Base-by-base conservation (phyloP, 2,888 invertebrate genomes). In the Clunio marinus region DNA sequence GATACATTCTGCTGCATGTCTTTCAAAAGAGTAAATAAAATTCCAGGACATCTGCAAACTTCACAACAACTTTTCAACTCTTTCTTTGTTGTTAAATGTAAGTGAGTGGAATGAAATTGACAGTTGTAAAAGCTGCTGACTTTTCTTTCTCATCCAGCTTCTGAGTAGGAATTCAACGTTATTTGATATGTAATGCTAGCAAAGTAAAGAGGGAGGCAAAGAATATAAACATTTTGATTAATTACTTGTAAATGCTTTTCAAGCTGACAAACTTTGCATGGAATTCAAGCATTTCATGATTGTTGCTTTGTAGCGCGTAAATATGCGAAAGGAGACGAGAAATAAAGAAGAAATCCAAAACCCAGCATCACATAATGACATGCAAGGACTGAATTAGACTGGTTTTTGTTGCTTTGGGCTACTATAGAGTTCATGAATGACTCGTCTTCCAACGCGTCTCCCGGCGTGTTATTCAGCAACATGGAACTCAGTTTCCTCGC, bases 311-410 rank as follows among this genome's bases (percentile, higher is more conserved):
- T 51, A 22, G 51, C 17, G 51, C 22, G n/a, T n/a, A n/a, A n/a
- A n/a, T n/a, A n/a, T n/a, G n/a, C n/a, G n/a, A n/a, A n/a, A n/a
- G n/a, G n/a, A n/a, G n/a, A n/a, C n/a, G n/a, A n/a, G n/a, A n/a
- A n/a, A n/a, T n/a, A n/a, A n/a, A n/a, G 22, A 51, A 22, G 51
- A 51, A 22, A 13, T 51, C 20, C 8, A 51, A 51, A 51, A 62
- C 41, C 17, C n/a, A 55, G 51, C 45, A 66, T 7, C 25, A n/a
- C 25, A 25, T 66, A 66, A 66, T 66, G 66, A 66, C 66, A 66
- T 55, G 66, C 66, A 66, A 66, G 20, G 17, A 13, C 55, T 66
- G 66, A 66, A 66, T 66, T 55, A 66, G 63, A 63, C 63, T 63
- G 55, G 66, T 66, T 66, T 66, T 22, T 15, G 32, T 66, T 28